A percentile compares a stretch with the other conserved stretches of the same genome.
Evolutionary conservation across 1,140 invertebrate genomes (phyloP).

Genomic region (Drosophila ambigua): DNA sequence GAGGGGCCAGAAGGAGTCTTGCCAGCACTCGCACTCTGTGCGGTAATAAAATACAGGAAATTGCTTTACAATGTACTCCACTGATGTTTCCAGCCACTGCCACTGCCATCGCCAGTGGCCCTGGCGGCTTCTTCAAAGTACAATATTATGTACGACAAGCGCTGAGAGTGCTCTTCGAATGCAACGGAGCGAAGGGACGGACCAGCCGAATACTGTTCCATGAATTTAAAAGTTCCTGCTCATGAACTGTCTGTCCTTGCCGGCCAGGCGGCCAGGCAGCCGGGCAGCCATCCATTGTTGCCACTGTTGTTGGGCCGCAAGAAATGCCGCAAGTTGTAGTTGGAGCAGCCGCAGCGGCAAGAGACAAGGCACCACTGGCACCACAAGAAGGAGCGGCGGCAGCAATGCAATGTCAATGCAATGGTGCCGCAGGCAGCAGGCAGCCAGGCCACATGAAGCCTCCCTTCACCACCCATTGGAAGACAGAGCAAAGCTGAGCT

Average conservation of each 20-base stretch:
- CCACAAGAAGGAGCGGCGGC: constrained; percentile 1
- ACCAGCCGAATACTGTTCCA: constrained; percentile 25
- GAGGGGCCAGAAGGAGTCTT: neutral
- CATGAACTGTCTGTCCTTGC: constrained; percentile 42
- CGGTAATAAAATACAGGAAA: constrained; percentile 71
- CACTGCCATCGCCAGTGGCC: constrained; percentile 24
- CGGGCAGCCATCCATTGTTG: constrained; percentile 38
- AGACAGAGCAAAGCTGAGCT: neutral
- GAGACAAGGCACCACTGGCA: neutral
- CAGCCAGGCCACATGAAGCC: too few species aligned
- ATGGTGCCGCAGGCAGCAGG: neutral
- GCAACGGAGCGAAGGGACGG: too few species aligned
- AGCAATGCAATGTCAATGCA: constrained; percentile 61
- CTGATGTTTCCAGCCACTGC: too few species aligned
- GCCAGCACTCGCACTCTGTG: constrained; percentile 50
- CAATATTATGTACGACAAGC: constrained; percentile 69
- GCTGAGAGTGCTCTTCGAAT: constrained; percentile 39
- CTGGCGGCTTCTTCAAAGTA: constrained; percentile 52
- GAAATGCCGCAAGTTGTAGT: constrained; percentile 48
- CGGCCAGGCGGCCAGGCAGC: constrained; percentile 18
- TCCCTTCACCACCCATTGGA: neutral
- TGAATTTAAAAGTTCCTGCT: constrained; percentile 58
- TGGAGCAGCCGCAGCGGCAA: constrained; percentile 16
- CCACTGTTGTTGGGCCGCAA: constrained; percentile 40
- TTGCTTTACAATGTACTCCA: constrained; percentile 65